Percentiles rank a stretch among this genome's conserved stretches.
Conservation (phyloP, 2,797 vertebrate species). For the Pipistrellus nathusii region DNA sequence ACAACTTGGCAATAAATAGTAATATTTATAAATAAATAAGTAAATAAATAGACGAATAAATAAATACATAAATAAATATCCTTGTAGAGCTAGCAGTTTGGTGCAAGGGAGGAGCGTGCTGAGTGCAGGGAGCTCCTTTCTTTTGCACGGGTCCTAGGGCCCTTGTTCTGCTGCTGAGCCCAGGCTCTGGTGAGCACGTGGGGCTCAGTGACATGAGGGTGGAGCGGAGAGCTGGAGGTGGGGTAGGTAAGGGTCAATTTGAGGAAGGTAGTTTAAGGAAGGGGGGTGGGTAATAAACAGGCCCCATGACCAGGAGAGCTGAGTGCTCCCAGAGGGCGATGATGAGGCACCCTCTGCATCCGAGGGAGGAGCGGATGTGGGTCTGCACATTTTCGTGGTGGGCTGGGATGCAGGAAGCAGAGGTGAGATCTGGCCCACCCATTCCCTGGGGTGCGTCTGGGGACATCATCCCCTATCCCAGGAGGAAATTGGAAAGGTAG, state of each 20-base stretch:
- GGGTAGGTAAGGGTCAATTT: neutral
- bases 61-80: conserved; percentile 83
- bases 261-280: neutral
- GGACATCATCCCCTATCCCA: neutral
- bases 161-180: neutral
- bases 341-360: neutral
- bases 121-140: neutral
- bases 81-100: conserved; percentile 76
- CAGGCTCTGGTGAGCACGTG: neutral
- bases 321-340: neutral
- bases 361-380: neutral
- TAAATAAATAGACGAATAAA: conserved; percentile 81
- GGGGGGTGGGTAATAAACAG: neutral
- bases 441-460: neutral
- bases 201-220: neutral
- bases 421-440: neutral
- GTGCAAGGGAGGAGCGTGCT: neutral
- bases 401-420: neutral
- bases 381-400: neutral
- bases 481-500: neutral
- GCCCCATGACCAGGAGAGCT: neutral
- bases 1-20: conserved; percentile 87
- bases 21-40: conserved; percentile 88
- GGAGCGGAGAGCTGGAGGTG: neutral
- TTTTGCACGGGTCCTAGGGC: neutral